Base-by-base conservation (phyloP, 2,113 vertebrate genomes). In the Struthidea cinerea region DNA sequence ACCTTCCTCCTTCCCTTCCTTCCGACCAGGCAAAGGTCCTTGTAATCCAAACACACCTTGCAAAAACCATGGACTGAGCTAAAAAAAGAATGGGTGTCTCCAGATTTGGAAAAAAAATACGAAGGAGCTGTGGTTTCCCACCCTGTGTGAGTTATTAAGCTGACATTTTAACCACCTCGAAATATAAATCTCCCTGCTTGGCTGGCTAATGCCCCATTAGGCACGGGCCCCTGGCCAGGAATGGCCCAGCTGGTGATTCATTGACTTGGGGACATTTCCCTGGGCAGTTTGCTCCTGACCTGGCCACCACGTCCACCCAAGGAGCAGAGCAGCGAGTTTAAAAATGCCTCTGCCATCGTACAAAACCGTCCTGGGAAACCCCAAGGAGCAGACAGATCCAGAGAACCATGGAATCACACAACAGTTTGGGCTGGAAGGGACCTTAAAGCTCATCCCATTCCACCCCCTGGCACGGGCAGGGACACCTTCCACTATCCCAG, bases 161-260 rank as follows among this genome's bases (percentile, higher is more conserved):
- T 94, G 41, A 88, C 70, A 67, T 57, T 95, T 95, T 88, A 94
- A 96, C 83, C 52, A 53, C 8, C 0, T 10, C 24, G 56, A 6
- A 49, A 27, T 24, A 85, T 71, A 92, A 96, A 90, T 92, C 83
- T 84, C 47, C 42, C 61, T 22, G n/a, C 61, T 28, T 44, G 35
- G 85, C 59, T 44, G 74, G 64, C 60, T 75, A 82, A 94, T 47
- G 22, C 9, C 65, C 61, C 79, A 83, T 94, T 92, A 85, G 11
- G 56, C 61, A 75, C 3, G 56, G 65, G 46, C 75, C 87, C 41
- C 7, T 18, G 70, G 93, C 13, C 87, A 17, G 33, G 39, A 84
- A 84, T 30, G 46, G 74, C 50, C 20, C 26, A 24, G 61, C 75
- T 75, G 16, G 94, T 92, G 83, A 95, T 26, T 95, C 94, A 96